These are phyloP conservation scores for Otus sunia DNA, from an alignment of 2,113 vertebrate genomes.

Conservation along the genomic window DNA sequence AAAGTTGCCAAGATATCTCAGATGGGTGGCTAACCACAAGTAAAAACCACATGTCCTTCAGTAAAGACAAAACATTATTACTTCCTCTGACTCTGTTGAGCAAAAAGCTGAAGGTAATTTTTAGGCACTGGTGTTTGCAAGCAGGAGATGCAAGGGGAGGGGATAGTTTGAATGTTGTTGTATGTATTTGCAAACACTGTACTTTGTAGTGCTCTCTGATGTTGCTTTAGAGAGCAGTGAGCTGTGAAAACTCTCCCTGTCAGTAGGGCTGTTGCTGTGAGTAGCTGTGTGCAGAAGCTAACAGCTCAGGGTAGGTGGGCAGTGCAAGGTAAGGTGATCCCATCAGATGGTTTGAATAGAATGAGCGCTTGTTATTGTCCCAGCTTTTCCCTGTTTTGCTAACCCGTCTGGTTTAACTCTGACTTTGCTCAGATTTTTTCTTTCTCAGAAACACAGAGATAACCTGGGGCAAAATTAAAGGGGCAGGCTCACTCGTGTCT, in stretches of 20 bases:
- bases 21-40: not conserved
- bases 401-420: not conserved
- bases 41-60: not conserved
- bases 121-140: not conserved
- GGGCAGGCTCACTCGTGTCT: not conserved
- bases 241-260: not conserved
- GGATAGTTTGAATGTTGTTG: not conserved
- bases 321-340: not conserved
- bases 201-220: not conserved
- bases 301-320: not conserved
- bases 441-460: not conserved
- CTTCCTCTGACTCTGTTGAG: not conserved
- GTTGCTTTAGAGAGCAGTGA: not conserved
- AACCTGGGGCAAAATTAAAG: not conserved
- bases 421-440: not conserved
- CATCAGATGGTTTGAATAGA: not conserved
- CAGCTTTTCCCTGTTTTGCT: not conserved
- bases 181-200: not conserved
- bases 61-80: not conserved
- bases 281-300: not conserved
- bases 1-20: not conserved
- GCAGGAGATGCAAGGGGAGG: not conserved
- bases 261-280: not conserved
- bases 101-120: not conserved
- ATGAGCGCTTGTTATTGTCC: not conserved